Evolutionary conservation across 37 sponge, comb jelly and placozoan species (phyloP).

Genomic region (Crambe crambe): DNA sequence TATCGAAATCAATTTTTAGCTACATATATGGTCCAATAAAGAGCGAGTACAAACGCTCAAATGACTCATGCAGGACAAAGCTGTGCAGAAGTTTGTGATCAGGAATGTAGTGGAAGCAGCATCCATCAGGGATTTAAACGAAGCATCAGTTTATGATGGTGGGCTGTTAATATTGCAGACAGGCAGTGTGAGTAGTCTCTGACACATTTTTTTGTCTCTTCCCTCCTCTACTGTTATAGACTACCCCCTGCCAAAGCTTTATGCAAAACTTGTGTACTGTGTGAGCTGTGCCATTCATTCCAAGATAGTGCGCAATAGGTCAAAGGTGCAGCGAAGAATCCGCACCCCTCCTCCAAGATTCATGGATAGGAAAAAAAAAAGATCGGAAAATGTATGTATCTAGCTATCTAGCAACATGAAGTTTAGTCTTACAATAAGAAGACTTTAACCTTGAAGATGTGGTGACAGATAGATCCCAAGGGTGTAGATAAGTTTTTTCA

Average conservation of each 20-base stretch:
- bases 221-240: not conserved
- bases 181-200: too few species aligned
- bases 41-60: too few species aligned
- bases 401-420: too few species aligned
- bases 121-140: slow-evolving; percentile 89
- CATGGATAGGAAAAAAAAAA: slow-evolving; percentile 11
- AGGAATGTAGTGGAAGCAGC: slow-evolving; percentile 96
- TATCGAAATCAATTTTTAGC: too few species aligned
- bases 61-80: slow-evolving; percentile 82
- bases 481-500: too few species aligned
- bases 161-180: not conserved
- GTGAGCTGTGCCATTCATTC: slow-evolving; percentile 98
- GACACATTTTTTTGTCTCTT: too few species aligned
- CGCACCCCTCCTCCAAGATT: slow-evolving; percentile 95
- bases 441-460: too few species aligned
- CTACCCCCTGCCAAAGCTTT: slow-evolving; percentile 83
- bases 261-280: slow-evolving; percentile 92
- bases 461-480: too few species aligned
- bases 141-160: slow-evolving; percentile 90
- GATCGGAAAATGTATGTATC: too few species aligned
- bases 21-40: too few species aligned
- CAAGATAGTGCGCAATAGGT: slow-evolving; percentile 92
- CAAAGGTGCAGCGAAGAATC: slow-evolving; percentile 71
- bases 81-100: slow-evolving; percentile 96
- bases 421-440: too few species aligned